These are phyloP conservation scores for Drepanosiphum platanoidis DNA, from an alignment of 2,888 invertebrate genomes.

Conservation along the genomic window DNA sequence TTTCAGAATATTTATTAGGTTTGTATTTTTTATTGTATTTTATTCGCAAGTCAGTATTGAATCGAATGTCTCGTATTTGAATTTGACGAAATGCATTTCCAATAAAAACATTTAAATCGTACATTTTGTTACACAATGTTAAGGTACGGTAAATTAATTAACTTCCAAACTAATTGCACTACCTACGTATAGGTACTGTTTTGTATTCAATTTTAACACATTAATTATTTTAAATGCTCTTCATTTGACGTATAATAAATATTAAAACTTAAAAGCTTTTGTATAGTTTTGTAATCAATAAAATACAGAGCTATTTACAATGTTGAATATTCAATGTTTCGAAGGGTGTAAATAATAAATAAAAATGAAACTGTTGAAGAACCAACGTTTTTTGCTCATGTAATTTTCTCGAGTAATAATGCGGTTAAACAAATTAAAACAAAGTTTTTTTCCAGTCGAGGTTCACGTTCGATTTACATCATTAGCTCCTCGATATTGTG, in stretches of 20 bases:
- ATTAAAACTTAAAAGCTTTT: background rate
- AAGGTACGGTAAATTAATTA: background rate
- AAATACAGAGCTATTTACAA: background rate
- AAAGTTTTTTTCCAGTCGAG: conserved; percentile 35
- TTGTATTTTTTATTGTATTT: background rate
- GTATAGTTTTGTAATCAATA: background rate
- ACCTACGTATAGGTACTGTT: too few relatives aligned
- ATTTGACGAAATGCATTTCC: background rate
- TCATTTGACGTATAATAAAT: background rate
- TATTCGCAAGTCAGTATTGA: background rate
- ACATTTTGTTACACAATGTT: too few relatives aligned
- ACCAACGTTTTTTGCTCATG: background rate
- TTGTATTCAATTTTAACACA: background rate
- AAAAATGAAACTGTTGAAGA: background rate
- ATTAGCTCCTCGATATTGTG: conserved; percentile 23
- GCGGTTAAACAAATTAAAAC: conserved; percentile 52
- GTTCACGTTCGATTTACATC: conserved; percentile 48
- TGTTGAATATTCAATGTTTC: background rate
- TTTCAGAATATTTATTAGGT: background rate
- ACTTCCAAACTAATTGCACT: background rate
- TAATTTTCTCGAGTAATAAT: conserved; percentile 13
- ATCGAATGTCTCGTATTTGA: background rate
- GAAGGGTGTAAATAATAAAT: conserved; percentile 19
- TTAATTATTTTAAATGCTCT: background rate
- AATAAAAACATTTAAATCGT: too few relatives aligned